Base-by-base conservation (phyloP, 2,888 invertebrate species). In the Hypsopygia costalis region DNA sequence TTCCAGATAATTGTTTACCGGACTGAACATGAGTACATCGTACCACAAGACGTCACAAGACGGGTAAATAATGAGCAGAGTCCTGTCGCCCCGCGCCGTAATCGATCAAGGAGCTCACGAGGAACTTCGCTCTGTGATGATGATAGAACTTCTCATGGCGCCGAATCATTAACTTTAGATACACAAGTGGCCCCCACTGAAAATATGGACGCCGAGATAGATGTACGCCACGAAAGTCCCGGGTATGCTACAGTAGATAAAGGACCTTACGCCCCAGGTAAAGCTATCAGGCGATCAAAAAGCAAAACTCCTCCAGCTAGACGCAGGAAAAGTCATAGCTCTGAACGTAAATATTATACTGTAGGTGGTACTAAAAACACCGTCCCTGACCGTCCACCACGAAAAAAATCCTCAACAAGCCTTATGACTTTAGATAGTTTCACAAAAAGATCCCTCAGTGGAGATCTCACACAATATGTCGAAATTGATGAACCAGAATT, bases 231-330 rank as follows among this genome's bases (percentile, higher is more conserved):
- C 10, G 88, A 88, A 38, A 88, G 86, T 46, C 90, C 89, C 11
- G 95, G 95, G 4, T 96, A 96, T 55, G 94, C 95, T 7, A 91
- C 93, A 20, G 93, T 96, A 32, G 94, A 94, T 42, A 95, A 95
- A 76, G 90, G 91, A 0, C 81, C 93, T 20, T 92, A 92, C 11
- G 88, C 92, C 31, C 92, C 94, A 0, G 89, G 90, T 21, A 90
- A 92, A 60, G 86, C 89, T 11, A 80, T 87, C 38, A 86, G 91
- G 54, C 89, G 90, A 43, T 87, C 90, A 7, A 86, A 86, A 49
- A 91, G 90, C 39, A 89, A 91, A 42, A 87, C 87, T n/a, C 87
- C 87, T 36, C 88, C 88, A 0, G 68, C 49, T 0, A 63, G 82
- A 28, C 72, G 68, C n/a, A 74, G 85, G n/a, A 88, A 87, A 51